Conservation (phyloP, 2,888 invertebrate species). For the Netelia virgata region DNA sequence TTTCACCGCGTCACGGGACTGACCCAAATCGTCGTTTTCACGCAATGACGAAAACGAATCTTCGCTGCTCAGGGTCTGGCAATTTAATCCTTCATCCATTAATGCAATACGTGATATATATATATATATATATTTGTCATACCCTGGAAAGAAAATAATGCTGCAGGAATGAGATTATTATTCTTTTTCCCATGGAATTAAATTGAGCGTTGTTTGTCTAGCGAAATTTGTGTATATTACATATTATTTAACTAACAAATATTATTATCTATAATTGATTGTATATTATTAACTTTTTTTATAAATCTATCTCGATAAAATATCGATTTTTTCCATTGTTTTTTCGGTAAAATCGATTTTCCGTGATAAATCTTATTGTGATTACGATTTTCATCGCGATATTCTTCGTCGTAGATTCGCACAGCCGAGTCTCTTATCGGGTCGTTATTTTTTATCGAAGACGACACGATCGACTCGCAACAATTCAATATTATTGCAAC, state of each 20-base stretch:
- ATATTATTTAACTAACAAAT: not conserved
- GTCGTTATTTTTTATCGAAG: too few relatives aligned
- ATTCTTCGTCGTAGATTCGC: too few relatives aligned
- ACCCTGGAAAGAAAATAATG: too few relatives aligned
- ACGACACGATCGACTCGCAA: too few relatives aligned
- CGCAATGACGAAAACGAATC: not conserved
- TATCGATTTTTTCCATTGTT: constrained; percentile 10
- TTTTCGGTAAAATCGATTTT: not conserved
- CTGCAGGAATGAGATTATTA: not conserved
- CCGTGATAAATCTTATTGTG: not conserved
- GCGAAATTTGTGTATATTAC: not conserved
- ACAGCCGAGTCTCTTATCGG: too few relatives aligned
- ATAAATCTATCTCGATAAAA: too few relatives aligned
- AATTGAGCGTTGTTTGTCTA: too few relatives aligned
- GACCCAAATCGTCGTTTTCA: not conserved
- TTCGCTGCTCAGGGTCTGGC: not conserved
- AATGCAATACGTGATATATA: not conserved
- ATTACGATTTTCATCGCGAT: not conserved
- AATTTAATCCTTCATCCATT: not conserved
- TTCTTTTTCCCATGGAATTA: not conserved
- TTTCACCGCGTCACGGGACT: constrained; percentile 3
- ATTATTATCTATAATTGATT: not conserved
- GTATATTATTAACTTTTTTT: not conserved
- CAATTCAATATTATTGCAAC: too few relatives aligned
- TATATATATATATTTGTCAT: too few relatives aligned